phyloP scores from a whole-genome alignment of 2,797 vertebrate genomes.

The Clarias fuscus region DNA sequence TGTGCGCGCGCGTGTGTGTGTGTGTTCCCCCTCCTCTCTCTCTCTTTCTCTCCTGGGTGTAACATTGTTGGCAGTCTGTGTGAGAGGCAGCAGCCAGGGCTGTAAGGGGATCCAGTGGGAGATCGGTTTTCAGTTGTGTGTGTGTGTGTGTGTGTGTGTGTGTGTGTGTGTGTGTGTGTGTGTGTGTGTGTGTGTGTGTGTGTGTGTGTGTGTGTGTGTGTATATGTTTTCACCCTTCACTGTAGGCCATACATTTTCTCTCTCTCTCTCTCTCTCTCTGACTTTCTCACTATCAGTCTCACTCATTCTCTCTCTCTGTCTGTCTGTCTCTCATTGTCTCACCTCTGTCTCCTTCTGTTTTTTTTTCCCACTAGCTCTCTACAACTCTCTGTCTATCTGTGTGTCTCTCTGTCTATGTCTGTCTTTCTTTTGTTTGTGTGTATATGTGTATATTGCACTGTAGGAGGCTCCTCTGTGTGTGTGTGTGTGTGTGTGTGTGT shows the following conservation, averaged over 20 bases:
- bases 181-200: conserved; percentile 47
- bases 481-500: conserved; percentile 24
- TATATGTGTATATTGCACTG: background rate
- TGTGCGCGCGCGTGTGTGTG: conserved; percentile 36
- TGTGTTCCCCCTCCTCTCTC: conserved; percentile 24
- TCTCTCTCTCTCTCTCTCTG: conserved; percentile 9
- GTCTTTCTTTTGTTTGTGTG: conserved; percentile 9
- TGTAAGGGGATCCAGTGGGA: conserved; percentile 59
- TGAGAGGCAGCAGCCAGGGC: conserved; percentile 55
- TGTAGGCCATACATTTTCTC: conserved; percentile 51
- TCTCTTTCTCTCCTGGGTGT: conserved; percentile 54
- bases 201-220: conserved; percentile 43
- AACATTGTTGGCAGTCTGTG: conserved; percentile 58
- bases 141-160: conserved; percentile 46
- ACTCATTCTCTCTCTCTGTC: background rate
- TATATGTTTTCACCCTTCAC: conserved; percentile 20
- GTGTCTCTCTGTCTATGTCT: background rate
- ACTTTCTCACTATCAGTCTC: background rate
- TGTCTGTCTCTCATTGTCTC: background rate
- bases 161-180: conserved; percentile 45
- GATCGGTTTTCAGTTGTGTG: conserved; percentile 57
- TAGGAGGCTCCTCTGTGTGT: background rate
- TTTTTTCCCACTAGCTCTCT: conserved; percentile 46
- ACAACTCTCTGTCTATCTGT: background rate
- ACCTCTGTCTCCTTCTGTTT: background rate